Conservation (phyloP, 2,888 invertebrate genomes). For the Mesochorus sp. region DNA sequence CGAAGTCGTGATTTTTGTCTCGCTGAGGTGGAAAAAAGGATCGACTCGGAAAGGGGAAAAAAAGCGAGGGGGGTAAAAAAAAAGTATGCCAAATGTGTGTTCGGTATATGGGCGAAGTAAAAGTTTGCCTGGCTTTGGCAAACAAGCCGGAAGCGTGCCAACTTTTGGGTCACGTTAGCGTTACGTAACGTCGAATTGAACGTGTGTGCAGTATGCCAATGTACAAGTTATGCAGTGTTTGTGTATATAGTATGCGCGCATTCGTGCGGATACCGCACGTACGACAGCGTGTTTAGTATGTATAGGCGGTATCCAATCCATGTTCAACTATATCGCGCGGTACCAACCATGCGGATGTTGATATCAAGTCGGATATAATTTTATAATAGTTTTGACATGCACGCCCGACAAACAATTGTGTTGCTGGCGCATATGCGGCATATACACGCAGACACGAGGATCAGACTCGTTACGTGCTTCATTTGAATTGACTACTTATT, state of each 20-base stretch:
- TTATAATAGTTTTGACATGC: conserved; percentile 28
- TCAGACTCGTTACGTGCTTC: background rate
- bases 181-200: conserved; percentile 48
- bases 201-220: conserved; percentile 37
- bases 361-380: conserved; percentile 45
- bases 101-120: conserved; percentile 41
- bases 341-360: conserved; percentile 10
- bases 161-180: conserved; percentile 63
- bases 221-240: conserved; percentile 25
- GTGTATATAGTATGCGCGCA: conserved; percentile 17
- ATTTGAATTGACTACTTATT: no score
- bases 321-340: conserved; percentile 1
- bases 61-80: no score
- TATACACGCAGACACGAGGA: conserved; percentile 61
- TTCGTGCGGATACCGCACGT: conserved; percentile 22
- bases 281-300: background rate
- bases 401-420: conserved; percentile 55
- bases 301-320: background rate
- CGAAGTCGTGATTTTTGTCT: conserved; percentile 14
- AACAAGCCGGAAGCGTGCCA: conserved; percentile 65
- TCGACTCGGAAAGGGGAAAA: background rate
- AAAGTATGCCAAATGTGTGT: conserved; percentile 53
- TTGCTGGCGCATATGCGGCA: conserved; percentile 61
- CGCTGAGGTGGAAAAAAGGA: conserved; percentile 4
- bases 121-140: conserved; percentile 63